Base-by-base conservation (phyloP, 1,140 invertebrate genomes). In the Drepana arcuata region DNA sequence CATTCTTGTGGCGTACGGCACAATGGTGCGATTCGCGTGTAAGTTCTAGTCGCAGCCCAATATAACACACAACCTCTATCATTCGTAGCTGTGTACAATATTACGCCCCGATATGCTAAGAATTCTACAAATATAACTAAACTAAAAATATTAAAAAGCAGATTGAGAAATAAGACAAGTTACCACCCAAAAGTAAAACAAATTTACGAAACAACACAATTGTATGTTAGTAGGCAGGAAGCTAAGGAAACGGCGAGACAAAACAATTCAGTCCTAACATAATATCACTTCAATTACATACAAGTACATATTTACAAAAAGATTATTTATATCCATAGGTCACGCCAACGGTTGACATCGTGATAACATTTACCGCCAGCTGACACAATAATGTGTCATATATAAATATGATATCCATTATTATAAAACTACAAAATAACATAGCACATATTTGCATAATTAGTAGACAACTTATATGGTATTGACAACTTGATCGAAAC, bases 401-500 rank as follows among this genome's bases (percentile, higher is more conserved):
- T 18, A 34, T 34, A 34, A 5, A 14, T 16, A 23, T 23, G n/a
- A n/a, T n/a, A n/a, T n/a, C n/a, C n/a, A n/a, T n/a, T n/a, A n/a
- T n/a, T n/a, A n/a, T n/a, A n/a, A n/a, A n/a, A n/a, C n/a, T n/a
- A n/a, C n/a, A n/a, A n/a, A n/a, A 25, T 24, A 15, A 29, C 14
- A 33, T 23, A 23, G n/a, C n/a, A n/a, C 7, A 37, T 24, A 25
- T 29, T 31, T 12, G 32, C 23, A 38, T 16, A 36, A 27, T 18
- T 16, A 10, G 25, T 36, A 24, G 12, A 29, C 29, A 11, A 32
- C 7, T 23, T 35, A 14, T 6, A 27, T 28, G 27, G 81, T 84
- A 43, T 84, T 84, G 15, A 84, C 78, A 28, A 84, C 78, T 66
- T 84, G 80, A 39, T 83, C 77, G 42, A 84, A 84, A 49, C 81